phyloP scores from a whole-genome alignment of 2,797 vertebrate species.

The Crenichthys baileyi region DNA sequence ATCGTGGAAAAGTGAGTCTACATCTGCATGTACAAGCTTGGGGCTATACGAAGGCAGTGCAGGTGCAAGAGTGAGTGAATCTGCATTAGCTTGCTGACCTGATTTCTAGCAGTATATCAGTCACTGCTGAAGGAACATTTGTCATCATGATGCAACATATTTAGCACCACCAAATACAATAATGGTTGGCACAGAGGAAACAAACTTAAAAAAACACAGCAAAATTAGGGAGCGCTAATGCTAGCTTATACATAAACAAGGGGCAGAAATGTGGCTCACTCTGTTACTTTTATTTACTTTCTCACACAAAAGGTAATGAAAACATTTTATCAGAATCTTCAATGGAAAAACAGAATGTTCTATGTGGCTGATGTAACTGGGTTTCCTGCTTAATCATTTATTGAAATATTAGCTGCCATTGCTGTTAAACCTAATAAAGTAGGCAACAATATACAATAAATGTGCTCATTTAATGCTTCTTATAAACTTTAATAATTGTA shows the following conservation, averaged over 20 bases:
- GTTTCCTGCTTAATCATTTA: background rate
- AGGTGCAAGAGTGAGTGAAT: background rate
- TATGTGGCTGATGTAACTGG: background rate
- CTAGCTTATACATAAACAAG: too few relatives aligned
- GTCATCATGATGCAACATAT: background rate
- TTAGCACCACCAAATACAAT: background rate
- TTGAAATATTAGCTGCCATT: background rate
- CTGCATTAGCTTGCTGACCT: background rate
- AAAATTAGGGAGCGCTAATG: too few relatives aligned
- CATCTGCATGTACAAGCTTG: background rate
- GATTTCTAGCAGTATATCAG: background rate
- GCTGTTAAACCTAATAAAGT: background rate
- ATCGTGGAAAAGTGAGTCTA: background rate
- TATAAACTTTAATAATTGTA: background rate
- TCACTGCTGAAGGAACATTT: background rate
- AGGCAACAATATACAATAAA: background rate
- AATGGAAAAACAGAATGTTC: too few relatives aligned
- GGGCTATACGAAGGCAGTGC: background rate
- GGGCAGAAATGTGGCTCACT: too few relatives aligned
- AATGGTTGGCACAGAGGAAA: background rate
- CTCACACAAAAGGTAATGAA: too few relatives aligned
- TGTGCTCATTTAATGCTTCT: background rate
- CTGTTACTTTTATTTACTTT: too few relatives aligned
- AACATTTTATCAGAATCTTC: too few relatives aligned
- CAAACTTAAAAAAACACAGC: background rate